phyloP scores from a whole-genome alignment of 92 coral and sea anemone species.

The Heteractis magnifica region DNA sequence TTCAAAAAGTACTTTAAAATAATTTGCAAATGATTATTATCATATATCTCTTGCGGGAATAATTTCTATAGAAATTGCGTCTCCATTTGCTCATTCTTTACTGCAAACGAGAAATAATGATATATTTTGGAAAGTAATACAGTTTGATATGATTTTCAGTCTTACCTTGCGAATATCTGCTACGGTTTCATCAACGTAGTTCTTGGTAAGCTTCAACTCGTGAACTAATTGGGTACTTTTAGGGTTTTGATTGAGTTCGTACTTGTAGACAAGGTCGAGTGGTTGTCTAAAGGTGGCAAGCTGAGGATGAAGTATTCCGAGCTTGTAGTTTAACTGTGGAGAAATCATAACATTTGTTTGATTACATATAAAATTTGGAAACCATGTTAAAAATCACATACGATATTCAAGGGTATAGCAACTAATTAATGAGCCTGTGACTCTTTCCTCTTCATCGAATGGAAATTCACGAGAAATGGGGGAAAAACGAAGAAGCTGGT shows the following conservation, averaged over 20 bases:
- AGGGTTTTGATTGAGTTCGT: constrained; percentile 4
- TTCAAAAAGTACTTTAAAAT: not conserved
- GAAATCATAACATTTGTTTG: not conserved
- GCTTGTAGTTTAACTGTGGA: constrained; percentile 5
- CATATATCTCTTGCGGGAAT: not conserved
- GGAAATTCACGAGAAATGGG: too few relatives aligned
- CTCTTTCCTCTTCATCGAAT: too few relatives aligned
- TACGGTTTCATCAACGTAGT: constrained; percentile 1
- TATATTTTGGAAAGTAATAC: not conserved
- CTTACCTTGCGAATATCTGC: constrained; percentile 17
- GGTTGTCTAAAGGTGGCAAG: constrained; percentile 3
- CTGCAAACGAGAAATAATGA: not conserved
- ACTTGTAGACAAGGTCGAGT: constrained; percentile 6
- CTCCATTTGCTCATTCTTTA: not conserved
- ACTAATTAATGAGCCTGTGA: too few relatives aligned
- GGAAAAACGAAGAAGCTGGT: too few relatives aligned
- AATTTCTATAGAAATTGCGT: not conserved
- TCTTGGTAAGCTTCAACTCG: not conserved
- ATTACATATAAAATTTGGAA: too few relatives aligned
- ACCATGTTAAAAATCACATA: too few relatives aligned
- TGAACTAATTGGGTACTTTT: not conserved
- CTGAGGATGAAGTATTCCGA: constrained; percentile 17
- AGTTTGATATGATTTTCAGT: not conserved
- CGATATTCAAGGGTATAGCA: too few relatives aligned
- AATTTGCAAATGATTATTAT: not conserved